Evolutionary conservation across 2,797 vertebrate species (phyloP), one percentile per base, ranked within the genome.

Genomic region (Danionella dracula): DNA sequence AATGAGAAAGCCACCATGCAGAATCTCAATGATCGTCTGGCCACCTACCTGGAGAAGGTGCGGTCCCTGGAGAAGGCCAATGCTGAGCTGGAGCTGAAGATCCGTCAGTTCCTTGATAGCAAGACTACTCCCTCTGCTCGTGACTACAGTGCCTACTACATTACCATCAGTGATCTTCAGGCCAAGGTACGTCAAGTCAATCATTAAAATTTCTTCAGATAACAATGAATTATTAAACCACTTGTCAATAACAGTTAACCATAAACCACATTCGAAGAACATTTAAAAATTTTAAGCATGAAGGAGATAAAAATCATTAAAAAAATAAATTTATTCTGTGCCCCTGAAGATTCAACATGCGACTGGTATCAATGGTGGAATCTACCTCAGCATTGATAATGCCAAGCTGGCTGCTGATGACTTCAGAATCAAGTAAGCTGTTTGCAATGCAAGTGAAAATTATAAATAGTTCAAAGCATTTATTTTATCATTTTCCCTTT

Each of bases 1-100:
- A 81, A 79, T 6, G 79, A 81, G 68, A 82, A 82, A 70, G 56
- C 82, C 76, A 90, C 90, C 56, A 92, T 93, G 92, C 92, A 93
- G 77, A 87, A 90, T 64, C 90, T 93, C 5, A 93, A 94, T 0
- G 89, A 91, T 29, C 92, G 91, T 59, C 79, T 93, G 84, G 88
- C 90, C 0, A 42, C 81, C 10, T 94, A 93, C 80, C 56, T 93
- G 83, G 84, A 88, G 1, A 89, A 88, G 2, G 92, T 93, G 62
- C 69, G 67, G 0, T 44, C 63, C 1, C 84, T 96, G 80, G 93
- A 96, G 78, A 87, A 58, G 0, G 87, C 87, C 31, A 96, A 97
- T 0, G 7, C 50, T 1, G 88, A 91, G 0, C 81, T 96, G 19
- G 94, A 96, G 82, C 76, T 82, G 2, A 86, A 92, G 75, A 96